phyloP scores from a whole-genome alignment of 2,797 vertebrate species.

The Diglossa cyanea region DNA sequence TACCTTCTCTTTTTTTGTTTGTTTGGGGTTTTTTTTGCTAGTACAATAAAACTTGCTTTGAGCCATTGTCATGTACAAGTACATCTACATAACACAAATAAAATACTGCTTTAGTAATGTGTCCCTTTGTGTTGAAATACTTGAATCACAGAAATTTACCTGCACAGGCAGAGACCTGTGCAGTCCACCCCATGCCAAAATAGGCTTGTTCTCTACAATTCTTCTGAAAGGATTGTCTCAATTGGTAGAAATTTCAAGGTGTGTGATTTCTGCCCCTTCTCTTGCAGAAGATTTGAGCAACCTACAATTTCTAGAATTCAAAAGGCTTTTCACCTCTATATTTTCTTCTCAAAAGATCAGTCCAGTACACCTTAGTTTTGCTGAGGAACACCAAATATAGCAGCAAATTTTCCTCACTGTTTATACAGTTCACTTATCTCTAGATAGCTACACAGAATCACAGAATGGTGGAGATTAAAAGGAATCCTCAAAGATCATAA shows the following conservation, averaged over 20 bases:
- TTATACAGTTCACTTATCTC: not conserved
- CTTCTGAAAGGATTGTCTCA: not conserved
- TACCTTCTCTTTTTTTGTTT: not conserved
- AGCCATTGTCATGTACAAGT: not conserved
- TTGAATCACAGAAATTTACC: conserved; percentile 17
- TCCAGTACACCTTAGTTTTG: not conserved
- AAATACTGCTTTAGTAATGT: not conserved
- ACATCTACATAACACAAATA: not conserved
- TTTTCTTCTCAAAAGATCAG: not conserved
- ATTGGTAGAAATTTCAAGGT: not conserved
- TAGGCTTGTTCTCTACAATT: not conserved
- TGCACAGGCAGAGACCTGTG: conserved; percentile 1
- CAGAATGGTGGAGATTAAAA: not conserved
- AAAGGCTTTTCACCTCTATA: not conserved
- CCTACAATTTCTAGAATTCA: not conserved
- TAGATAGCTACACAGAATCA: not conserved
- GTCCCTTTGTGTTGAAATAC: conserved; percentile 22
- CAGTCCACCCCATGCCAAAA: not conserved
- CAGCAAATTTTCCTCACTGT: not conserved
- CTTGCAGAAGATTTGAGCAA: not conserved
- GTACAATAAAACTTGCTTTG: not conserved
- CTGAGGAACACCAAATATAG: not conserved
- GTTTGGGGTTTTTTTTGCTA: not conserved
- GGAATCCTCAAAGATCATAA: not conserved
- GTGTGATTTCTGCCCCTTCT: not conserved